These are phyloP conservation scores for Phallusia fumigata DNA, from an alignment of 23 tunicate species.

Conservation along the genomic window DNA sequence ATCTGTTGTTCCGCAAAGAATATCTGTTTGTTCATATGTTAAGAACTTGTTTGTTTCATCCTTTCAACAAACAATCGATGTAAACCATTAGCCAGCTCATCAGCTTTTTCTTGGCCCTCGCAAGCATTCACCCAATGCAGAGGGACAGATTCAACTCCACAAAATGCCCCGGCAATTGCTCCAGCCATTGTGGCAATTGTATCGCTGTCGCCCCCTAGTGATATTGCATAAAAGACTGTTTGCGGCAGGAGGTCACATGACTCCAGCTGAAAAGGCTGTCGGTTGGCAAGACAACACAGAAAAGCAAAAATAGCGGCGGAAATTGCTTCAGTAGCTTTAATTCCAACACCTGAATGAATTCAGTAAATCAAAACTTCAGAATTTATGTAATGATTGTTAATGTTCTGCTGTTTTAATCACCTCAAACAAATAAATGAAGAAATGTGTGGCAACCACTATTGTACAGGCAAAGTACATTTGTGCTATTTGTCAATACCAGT, in stretches of 20 bases:
- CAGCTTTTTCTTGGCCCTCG: slow-evolving; percentile 39
- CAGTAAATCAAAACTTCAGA: too few species aligned
- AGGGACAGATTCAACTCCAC: slow-evolving; percentile 49
- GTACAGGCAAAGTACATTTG: too few species aligned
- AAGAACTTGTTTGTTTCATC: not conserved
- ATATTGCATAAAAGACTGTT: slow-evolving; percentile 48
- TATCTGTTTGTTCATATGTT: too few species aligned
- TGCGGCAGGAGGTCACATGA: slow-evolving; percentile 31
- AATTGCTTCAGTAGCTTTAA: slow-evolving; percentile 51
- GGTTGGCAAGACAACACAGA: slow-evolving; percentile 45
- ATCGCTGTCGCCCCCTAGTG: slow-evolving; percentile 72
- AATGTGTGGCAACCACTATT: too few species aligned
- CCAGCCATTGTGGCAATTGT: slow-evolving; percentile 82
- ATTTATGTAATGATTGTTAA: too few species aligned
- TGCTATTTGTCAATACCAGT: too few species aligned
- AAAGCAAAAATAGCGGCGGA: slow-evolving; percentile 67
- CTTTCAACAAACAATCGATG: not conserved
- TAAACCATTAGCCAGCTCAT: slow-evolving; percentile 31
- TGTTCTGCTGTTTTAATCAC: too few species aligned
- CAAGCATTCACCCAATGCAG: slow-evolving; percentile 45
- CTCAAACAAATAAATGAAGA: too few species aligned
- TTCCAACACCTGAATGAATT: slow-evolving; percentile 35
- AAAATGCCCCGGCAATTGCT: slow-evolving; percentile 77
- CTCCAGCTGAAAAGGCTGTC: slow-evolving; percentile 30
- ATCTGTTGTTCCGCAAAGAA: too few species aligned